Evolutionary conservation across 2,797 vertebrate genomes (phyloP), one percentile per base, ranked within the genome.

Genomic region (Dipus sagitta): DNA sequence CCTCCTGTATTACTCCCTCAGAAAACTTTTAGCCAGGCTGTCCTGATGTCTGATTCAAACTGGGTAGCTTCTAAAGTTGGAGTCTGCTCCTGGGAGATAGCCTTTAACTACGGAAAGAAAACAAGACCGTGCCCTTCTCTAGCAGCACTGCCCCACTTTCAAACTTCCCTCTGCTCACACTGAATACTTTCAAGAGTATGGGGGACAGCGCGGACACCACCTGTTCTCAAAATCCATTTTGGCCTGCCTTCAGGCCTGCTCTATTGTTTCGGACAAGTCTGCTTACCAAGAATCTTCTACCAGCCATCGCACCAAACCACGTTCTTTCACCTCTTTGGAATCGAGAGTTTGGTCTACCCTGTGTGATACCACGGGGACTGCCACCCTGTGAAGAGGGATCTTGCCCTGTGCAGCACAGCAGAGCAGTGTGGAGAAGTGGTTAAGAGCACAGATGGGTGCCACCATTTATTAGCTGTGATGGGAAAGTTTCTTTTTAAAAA

Each of bases 141-240:
- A 21, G 23, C 28, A 28, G 23, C 38, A 71, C 42, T 21, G 14
- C 10, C 34, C 42, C 10, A 30, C 30, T 54, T 42, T 34, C 75
- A 85, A n/a, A 71, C 1, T 81, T 13, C 24, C 23, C 3, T 1
- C 5, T 28, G 11, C 42, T 58, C 58, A 60, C 24, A 76, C 14
- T 2, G n/a, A 12, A 64, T 21, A 86, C 24, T 32, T 28, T 54
- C 5, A 0, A 86, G 92, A 86, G 38, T 13, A 80, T 76, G 77
- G 32, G 15, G 64, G 65, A 78, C 6, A 26, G 0, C 32, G 4
- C 26, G 9, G 7, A 54, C 88, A 71, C 8, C 21, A 82, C 2
- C 2, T 93, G 81, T 83, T 80, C 74, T 87, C 26, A 65, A 65
- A 80, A 89, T 70, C 60, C 17, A 42, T 47, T 72, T 68, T 80